These are phyloP conservation scores for Brenthis daphne DNA, from an alignment of 2,888 invertebrate genomes.

Conservation along the genomic window DNA sequence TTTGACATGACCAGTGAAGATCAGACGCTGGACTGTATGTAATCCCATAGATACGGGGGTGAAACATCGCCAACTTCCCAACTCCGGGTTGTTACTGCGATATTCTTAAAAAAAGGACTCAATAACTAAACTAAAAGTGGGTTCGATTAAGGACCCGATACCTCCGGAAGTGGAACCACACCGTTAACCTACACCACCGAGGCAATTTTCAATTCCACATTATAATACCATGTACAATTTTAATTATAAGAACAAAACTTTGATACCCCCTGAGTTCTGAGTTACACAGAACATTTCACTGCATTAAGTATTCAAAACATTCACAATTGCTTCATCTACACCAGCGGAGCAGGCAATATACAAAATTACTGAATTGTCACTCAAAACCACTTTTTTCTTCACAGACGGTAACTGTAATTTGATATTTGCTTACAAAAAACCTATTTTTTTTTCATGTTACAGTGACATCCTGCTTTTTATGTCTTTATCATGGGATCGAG, in stretches of 20 bases:
- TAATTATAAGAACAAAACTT: background rate
- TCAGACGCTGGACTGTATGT: no score
- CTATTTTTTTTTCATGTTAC: background rate
- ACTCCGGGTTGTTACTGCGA: no score
- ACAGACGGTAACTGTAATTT: slow-evolving; percentile 24
- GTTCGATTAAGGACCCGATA: no score
- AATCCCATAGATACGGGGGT: background rate
- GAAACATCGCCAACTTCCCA: background rate
- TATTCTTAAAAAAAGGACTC: background rate
- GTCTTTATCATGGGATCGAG: background rate
- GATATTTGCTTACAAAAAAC: slow-evolving; percentile 24
- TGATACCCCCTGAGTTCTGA: slow-evolving; percentile 12
- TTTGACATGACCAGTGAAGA: no score
- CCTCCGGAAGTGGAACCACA: no score
- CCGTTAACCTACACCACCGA: no score
- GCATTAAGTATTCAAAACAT: slow-evolving; percentile 46
- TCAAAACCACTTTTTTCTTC: slow-evolving; percentile 39
- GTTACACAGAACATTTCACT: slow-evolving; percentile 25
- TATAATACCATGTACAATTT: no score
- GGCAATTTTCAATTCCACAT: no score
- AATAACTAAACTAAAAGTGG: no score
- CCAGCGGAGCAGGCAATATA: slow-evolving; percentile 31
- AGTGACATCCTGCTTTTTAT: background rate
- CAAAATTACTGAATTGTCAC: slow-evolving; percentile 43
- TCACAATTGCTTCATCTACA: slow-evolving; percentile 36